Evolutionary conservation across 2,888 invertebrate genomes (phyloP).

Genomic region (Eulithis prunata): DNA sequence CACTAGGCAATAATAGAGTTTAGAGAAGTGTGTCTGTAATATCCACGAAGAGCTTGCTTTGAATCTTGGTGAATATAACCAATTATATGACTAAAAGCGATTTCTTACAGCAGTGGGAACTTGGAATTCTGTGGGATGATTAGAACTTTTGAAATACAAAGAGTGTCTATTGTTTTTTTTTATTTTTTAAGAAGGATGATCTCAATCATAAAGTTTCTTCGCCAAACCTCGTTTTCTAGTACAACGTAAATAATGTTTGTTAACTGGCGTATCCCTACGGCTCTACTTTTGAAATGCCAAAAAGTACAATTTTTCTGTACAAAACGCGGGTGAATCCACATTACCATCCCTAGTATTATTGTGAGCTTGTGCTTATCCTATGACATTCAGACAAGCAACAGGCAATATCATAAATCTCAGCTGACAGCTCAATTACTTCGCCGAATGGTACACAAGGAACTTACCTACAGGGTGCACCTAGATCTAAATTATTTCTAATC

Average conservation of each 20-base stretch:
- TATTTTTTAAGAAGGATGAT: too few species aligned
- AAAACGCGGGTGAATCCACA: background rate
- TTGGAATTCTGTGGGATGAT: too few species aligned
- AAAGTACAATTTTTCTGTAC: background rate
- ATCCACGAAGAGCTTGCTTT: background rate
- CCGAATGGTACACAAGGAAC: conserved; percentile 30
- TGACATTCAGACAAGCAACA: conserved; percentile 45
- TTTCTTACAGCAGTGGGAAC: too few species aligned
- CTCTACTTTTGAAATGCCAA: too few species aligned
- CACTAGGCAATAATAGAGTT: conserved; percentile 9
- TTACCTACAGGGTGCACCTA: background rate
- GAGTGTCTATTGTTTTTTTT: too few species aligned
- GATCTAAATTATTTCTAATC: too few species aligned
- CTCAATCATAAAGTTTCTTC: too few species aligned
- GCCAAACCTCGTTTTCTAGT: too few species aligned
- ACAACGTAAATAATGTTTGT: too few species aligned
- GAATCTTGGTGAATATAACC: background rate
- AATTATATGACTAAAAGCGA: too few species aligned
- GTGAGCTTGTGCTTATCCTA: conserved; percentile 41
- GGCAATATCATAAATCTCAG: conserved; percentile 69
- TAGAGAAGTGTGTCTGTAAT: background rate
- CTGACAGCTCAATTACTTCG: conserved; percentile 75
- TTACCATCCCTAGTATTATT: conserved; percentile 1
- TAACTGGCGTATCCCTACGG: too few species aligned
- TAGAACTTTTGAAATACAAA: too few species aligned